These are phyloP conservation scores for Pollimyrus isidori DNA, from an alignment of 2,113 vertebrate species.

Conservation along the genomic window DNA sequence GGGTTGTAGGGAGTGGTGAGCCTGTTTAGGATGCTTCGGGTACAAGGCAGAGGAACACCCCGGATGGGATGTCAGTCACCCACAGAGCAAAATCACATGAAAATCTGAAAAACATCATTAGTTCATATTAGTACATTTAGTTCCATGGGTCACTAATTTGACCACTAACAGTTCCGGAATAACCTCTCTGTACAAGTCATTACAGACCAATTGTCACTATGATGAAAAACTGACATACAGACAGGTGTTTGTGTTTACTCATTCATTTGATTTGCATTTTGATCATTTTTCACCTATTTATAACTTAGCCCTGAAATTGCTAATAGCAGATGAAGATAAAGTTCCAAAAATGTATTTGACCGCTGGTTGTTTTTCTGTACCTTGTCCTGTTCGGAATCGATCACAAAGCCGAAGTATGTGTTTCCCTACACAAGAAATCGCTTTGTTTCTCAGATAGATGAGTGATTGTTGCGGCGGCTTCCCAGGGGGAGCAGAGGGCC, in stretches of 20 bases:
- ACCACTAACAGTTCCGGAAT: neutral
- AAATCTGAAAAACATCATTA: neutral
- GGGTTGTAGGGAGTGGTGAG: neutral
- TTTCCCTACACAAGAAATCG: neutral
- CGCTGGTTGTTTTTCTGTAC: neutral
- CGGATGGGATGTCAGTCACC: neutral
- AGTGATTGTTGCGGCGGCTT: neutral
- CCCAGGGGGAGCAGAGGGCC: neutral
- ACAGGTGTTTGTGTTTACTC: neutral
- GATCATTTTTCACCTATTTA: neutral
- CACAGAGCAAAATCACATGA: neutral
- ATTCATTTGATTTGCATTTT: neutral
- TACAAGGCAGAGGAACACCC: neutral
- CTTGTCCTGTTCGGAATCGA: constrained; percentile 3
- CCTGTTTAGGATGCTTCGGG: neutral
- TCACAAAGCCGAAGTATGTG: neutral
- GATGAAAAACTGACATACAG: neutral
- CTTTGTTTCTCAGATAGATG: neutral
- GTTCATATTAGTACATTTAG: neutral
- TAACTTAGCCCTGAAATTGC: neutral
- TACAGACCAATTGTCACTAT: neutral
- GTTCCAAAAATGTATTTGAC: neutral
- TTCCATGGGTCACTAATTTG: neutral
- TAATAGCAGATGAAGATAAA: neutral
- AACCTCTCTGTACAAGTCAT: neutral